phyloP scores from a whole-genome alignment of 2,888 invertebrate species.

The Helleia helle region DNA sequence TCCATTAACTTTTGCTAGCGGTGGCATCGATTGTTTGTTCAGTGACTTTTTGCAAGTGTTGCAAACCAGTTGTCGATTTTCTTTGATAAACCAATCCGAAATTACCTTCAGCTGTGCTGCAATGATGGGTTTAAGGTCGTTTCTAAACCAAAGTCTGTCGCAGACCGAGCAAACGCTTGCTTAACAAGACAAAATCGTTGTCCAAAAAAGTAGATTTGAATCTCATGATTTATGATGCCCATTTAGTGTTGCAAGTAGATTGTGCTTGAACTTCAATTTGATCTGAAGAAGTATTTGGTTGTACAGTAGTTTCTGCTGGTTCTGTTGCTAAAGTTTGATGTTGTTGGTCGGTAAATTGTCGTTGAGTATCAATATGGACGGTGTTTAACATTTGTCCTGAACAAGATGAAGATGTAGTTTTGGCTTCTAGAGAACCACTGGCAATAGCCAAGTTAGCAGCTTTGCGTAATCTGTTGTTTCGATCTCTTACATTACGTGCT shows the following conservation, averaged over 20 bases:
- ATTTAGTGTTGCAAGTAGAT: slow-evolving; percentile 29
- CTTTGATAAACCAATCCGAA: slow-evolving; percentile 25
- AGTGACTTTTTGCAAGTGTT: slow-evolving; percentile 27
- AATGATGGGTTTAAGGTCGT: slow-evolving; percentile 35
- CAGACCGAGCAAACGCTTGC: slow-evolving; percentile 34
- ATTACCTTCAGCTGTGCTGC: slow-evolving; percentile 30
- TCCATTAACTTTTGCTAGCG: not conserved
- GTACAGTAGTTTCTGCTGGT: slow-evolving; percentile 13
- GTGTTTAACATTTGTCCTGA: not conserved
- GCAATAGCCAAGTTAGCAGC: no score
- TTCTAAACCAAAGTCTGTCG: slow-evolving; percentile 36
- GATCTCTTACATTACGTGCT: no score
- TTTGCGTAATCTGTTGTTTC: no score
- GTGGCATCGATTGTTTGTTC: no score
- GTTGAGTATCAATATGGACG: not conserved
- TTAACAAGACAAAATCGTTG: slow-evolving; percentile 34
- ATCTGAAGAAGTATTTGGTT: slow-evolving; percentile 21
- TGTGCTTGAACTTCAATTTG: slow-evolving; percentile 22
- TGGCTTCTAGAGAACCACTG: no score
- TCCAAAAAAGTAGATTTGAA: slow-evolving; percentile 27
- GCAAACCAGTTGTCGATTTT: slow-evolving; percentile 24
- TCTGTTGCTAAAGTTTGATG: slow-evolving; percentile 8
- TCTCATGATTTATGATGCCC: slow-evolving; percentile 26
- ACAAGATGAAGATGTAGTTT: no score
- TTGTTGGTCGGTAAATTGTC: not conserved